A percentile compares a stretch with the other conserved stretches of the same genome.
phyloP scores from a whole-genome alignment of 2,797 vertebrate genomes.

The Lophius americanus region DNA sequence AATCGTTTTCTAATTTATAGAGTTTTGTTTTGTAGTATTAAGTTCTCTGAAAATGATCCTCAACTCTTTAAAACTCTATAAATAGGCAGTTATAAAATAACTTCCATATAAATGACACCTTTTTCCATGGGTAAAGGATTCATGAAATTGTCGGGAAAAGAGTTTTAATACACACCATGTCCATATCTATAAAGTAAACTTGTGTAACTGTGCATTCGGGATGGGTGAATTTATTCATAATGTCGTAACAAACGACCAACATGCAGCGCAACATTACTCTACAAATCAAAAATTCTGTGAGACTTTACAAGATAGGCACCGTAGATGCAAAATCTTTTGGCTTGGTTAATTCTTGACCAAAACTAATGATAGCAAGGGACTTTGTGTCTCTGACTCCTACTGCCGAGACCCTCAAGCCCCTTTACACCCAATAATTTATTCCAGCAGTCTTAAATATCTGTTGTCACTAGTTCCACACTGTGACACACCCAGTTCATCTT shows the following conservation, averaged over 20 bases:
- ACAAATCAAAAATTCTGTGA: slow-evolving; percentile 44
- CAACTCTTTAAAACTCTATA: no score
- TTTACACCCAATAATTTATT: slow-evolving; percentile 35
- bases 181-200: slow-evolving; percentile 16
- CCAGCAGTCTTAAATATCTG: slow-evolving; percentile 26
- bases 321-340: slow-evolving; percentile 47
- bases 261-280: slow-evolving; percentile 45
- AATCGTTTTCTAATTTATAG: background rate
- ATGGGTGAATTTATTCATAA: slow-evolving; percentile 65
- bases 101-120: slow-evolving; percentile 9
- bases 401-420: slow-evolving; percentile 14
- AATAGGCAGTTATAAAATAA: background rate
- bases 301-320: slow-evolving; percentile 47
- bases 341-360: slow-evolving; percentile 32
- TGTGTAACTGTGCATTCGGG: slow-evolving; percentile 7
- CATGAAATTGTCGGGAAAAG: no score
- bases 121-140: slow-evolving; percentile 5
- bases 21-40: slow-evolving; percentile 7
- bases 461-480: slow-evolving; percentile 31
- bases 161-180: slow-evolving; percentile 27
- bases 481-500: slow-evolving; percentile 52
- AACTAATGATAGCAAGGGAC: slow-evolving; percentile 26
- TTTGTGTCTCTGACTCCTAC: slow-evolving; percentile 15
- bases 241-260: slow-evolving; percentile 31
- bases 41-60: background rate